Base-by-base conservation (phyloP, 2,113 vertebrate genomes). In the Orientallactaga bullata region DNA sequence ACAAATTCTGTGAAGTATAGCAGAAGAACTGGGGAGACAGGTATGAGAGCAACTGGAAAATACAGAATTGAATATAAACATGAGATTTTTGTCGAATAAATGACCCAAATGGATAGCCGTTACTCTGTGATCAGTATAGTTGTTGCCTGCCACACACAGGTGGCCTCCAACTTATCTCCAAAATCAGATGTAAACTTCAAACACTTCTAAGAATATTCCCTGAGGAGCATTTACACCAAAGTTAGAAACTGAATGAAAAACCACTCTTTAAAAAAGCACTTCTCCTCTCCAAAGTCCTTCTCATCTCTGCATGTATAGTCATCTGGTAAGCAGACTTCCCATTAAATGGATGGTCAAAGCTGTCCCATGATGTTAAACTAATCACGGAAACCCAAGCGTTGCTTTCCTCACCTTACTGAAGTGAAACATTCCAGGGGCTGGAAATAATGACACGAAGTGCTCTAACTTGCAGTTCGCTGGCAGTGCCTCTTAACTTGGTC, bases 271-370 rank as follows among this genome's bases (percentile, higher is more conserved):
- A 80, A 93, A 89, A 68, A 28, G 71, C 20, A 79, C 39, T 42
- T 37, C 30, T 66, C 51, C 16, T 23, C 42, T 12, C 13, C 24
- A 30, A 37, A 35, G 30, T 42, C 39, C 7, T 37, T 91, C 89
- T 95, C 69, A 73, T 91, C 47, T 91, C 82, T 65, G 61, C 65
- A 90, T 66, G 39, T 20, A 65, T n/a, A 30, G 26, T 94, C 93
- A 96, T 96, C 90, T 95, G 97, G 95, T 95, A 88, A 93, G 90
- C 96, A 97, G 94, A 94, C 76, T 71, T 88, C 77, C 73, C 78
- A 69, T 66, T 85, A 94, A 88, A 82, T 0, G 2, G 68, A 81
- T 66, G 37, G 87, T 89, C 91, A 91, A 73, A 83, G 72, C 63
- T 30, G 15, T 13, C 71, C 58, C 26, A 47, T 2, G 32, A 68